Percentiles rank a stretch among this genome's conserved stretches.
Conservation (phyloP, 2,797 vertebrate genomes). For the Anableps anableps region DNA sequence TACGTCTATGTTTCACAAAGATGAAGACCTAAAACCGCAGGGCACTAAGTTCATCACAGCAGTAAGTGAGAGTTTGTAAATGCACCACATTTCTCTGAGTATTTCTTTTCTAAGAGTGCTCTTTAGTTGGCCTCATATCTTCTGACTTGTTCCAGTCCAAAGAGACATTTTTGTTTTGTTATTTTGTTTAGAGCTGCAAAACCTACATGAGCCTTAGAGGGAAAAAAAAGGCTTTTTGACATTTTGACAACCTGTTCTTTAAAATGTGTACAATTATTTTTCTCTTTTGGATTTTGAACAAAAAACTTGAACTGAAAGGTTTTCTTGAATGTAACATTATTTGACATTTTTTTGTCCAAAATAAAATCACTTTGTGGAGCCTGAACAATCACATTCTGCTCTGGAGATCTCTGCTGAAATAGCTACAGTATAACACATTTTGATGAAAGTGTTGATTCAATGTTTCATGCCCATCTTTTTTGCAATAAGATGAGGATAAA, state of each 20-base stretch:
- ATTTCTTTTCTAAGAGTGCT: not conserved
- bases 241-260: not conserved
- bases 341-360: not conserved
- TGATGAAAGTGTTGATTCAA: not conserved
- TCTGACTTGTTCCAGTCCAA: not conserved
- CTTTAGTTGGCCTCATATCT: not conserved
- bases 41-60: constrained; percentile 81
- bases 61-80: constrained; percentile 68
- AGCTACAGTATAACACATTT: not conserved
- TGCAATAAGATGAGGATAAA: not conserved
- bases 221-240: not conserved
- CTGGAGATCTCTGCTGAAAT: not conserved
- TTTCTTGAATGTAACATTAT: not conserved
- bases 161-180: not conserved
- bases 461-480: not conserved
- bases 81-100: not conserved
- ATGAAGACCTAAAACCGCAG: constrained; percentile 70
- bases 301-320: not conserved
- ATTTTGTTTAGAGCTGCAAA: not conserved
- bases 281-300: not conserved
- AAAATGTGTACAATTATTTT: not conserved
- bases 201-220: not conserved
- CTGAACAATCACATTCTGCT: not conserved
- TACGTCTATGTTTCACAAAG: constrained; percentile 73
- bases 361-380: not conserved